Evolutionary conservation across 2,797 vertebrate species (phyloP), one percentile per base, ranked within the genome.

Genomic region (Eulemur albifrons): DNA sequence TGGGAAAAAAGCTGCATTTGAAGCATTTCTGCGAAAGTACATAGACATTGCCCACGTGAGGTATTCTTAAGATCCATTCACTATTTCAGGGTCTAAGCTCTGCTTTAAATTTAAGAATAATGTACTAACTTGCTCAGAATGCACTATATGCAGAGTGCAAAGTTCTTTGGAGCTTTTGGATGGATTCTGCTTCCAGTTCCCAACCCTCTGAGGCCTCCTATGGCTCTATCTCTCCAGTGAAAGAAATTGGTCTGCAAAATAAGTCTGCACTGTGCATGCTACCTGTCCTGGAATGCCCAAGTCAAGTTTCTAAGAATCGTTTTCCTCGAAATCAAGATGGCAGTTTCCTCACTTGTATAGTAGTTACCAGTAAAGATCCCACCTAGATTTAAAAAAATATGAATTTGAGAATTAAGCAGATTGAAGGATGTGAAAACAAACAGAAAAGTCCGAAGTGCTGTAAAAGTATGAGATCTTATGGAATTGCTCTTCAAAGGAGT

Each of bases 81-180:
- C 40, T 54, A 86, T 63, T 85, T 79, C 23, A 48, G 20, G 8
- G 59, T 59, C 40, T 77, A 91, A 45, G 35, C 45, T 96, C 59
- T 92, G 76, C 75, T 63, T 75, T 52, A 4, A 92, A 84, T 76
- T 93, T 72, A 76, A 90, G n/a, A 90, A 72, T 92, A 84, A 61
- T 88, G 85, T 81, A 38, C 25, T 85, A 90, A 65, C 48, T 92
- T 70, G 40, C 79, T 92, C 65, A 63, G 38, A 81, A 75, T 20
- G 10, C 3, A 35, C 18, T 61, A 67, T 81, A 72, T 32, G 40
- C 52, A 61, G 40, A 94, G 30, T 40, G 21, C 52, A 45, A 96
- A 82, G n/a, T 65, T 75, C 7, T 88, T 45, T 57, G 23, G 38
- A 45, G 12, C 30, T 45, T 15, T 96, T n/a, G n/a, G 27, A 18